Evolutionary conservation across 2,888 invertebrate species (phyloP).

Genomic region (Phasia obesa): DNA sequence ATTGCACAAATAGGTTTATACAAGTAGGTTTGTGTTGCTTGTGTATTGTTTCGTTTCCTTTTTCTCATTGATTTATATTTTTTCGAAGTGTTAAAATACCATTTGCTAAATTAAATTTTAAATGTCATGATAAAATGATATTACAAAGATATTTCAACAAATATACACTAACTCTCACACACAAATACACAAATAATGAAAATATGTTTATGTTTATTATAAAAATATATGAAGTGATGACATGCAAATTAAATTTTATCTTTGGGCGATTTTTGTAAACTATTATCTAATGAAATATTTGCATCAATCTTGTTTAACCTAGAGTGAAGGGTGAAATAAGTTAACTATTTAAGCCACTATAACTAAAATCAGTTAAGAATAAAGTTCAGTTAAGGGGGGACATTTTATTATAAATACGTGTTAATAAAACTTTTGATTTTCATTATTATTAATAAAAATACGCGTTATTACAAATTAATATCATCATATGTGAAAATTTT

Average conservation of each 20-base stretch:
- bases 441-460: too few species aligned
- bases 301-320: conserved; percentile 37
- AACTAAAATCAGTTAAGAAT: too few species aligned
- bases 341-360: not conserved
- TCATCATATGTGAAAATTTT: too few species aligned
- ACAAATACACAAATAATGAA: not conserved
- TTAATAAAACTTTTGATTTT: too few species aligned
- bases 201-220: not conserved
- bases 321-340: not conserved
- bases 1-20: conserved; percentile 23
- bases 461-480: too few species aligned
- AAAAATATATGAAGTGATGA: conserved; percentile 59
- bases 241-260: conserved; percentile 64
- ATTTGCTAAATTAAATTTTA: conserved; percentile 69
- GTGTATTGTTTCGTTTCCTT: not conserved
- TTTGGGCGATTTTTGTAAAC: conserved; percentile 49
- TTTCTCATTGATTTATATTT: conserved; percentile 18
- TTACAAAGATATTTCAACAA: not conserved
- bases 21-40: not conserved
- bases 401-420: too few species aligned
- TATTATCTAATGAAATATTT: conserved; percentile 29
- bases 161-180: not conserved
- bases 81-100: conserved; percentile 58
- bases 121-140: conserved; percentile 48
- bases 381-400: too few species aligned